Conservation (phyloP, 2,888 invertebrate genomes). For the Crepidodera aurea region DNA sequence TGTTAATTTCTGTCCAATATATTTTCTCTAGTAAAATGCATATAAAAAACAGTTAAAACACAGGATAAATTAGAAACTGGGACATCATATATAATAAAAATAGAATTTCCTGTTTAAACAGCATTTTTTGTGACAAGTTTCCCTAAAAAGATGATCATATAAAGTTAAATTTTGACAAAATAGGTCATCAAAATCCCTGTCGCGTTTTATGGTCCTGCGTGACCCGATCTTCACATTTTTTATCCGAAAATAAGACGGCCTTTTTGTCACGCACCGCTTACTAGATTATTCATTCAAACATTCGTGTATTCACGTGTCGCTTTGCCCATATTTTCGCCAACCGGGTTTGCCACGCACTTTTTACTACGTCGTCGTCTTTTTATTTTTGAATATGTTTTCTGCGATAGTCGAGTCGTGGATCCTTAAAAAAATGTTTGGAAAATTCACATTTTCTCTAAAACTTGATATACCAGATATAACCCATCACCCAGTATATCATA, state of each 20-base stretch:
- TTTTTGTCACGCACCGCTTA: slow-evolving; percentile 18
- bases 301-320: slow-evolving; percentile 15
- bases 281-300: slow-evolving; percentile 26
- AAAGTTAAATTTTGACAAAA: slow-evolving; percentile 11
- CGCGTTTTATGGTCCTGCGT: slow-evolving; percentile 19
- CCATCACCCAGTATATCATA: too few species aligned
- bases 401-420: too few species aligned
- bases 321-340: slow-evolving; percentile 8
- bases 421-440: too few species aligned
- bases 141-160: slow-evolving; percentile 3
- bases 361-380: not conserved
- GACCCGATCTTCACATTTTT: slow-evolving; percentile 20
- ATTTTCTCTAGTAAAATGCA: too few species aligned
- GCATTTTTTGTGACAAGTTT: not conserved
- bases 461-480: too few species aligned
- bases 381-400: not conserved
- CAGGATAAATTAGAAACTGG: too few species aligned
- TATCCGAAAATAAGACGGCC: slow-evolving; percentile 21
- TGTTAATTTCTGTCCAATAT: too few species aligned
- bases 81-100: not conserved
- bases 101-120: not conserved
- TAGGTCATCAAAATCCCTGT: slow-evolving; percentile 9
- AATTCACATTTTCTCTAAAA: too few species aligned
- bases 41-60: too few species aligned
- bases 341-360: not conserved